Base-by-base conservation (phyloP, 2,888 invertebrate genomes). In the Mantis religiosa region DNA sequence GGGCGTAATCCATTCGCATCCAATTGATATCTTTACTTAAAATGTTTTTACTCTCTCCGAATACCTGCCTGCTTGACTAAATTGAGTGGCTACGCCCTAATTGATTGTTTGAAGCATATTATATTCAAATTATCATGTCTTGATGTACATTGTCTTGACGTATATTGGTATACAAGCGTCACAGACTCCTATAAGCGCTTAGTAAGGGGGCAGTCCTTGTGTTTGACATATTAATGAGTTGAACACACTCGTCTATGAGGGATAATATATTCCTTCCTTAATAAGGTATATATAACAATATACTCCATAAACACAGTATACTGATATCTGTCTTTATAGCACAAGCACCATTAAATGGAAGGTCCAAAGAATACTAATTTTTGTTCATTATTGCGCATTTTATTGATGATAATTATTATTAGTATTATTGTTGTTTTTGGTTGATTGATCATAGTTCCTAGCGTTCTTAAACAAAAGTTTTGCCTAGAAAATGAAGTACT, bases 111-210 rank as follows among this genome's bases (percentile, higher is more conserved):
- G 82, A 34, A n/a, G 28, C 87, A 82, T 82, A 87, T 87, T 82
- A 87, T 82, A 87, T 82, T 87, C 30, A 87, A 82, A 87, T 87
- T 87, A 87, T 82, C 82, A 87, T 87, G 34, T 87, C 87, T 87
- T 87, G 34, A 82, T 87, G 82, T 82, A n/a, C 82, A 87, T 87
- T 87, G 82, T 87, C 28, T 41, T 47, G 85, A 85, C 47, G 28
- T 81, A 54, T 15, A 71, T 71, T 71, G 54, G 54, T 20, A 71
- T 20, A 71, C 54, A 71, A 41, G 54, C 54, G 54, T 71, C 54
- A 71, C 25, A 25, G 54, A 15, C 1, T 71, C 54, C 25, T 71
- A 71, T 71, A 71, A 71, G 25, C 54, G 15, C 54, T 71, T 71
- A 6, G 54, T 6, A 71, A 71, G 54, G 54, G 54, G 54, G 54